Percentiles rank a stretch among this genome's conserved stretches.
phyloP scores from a whole-genome alignment of 2,113 vertebrate genomes.

The Passer montanus region DNA sequence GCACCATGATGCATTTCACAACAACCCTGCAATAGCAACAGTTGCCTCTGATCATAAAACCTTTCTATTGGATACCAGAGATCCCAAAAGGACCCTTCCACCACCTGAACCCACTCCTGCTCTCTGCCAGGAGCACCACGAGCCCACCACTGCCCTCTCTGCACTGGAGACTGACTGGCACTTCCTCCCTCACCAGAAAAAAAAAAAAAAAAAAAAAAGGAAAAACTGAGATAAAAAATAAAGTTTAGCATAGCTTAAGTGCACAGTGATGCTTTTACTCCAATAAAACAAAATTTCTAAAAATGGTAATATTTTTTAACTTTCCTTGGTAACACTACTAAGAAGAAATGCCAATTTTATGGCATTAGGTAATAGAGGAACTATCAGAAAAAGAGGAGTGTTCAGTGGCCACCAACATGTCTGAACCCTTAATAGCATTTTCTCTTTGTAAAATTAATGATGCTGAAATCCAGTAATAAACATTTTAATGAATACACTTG shows the following conservation, averaged over 20 bases:
- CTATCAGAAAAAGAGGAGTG: background rate
- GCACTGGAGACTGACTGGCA: background rate
- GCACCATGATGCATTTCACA: background rate
- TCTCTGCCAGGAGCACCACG: background rate
- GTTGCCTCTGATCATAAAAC: fast-evolving
- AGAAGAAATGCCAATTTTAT: background rate
- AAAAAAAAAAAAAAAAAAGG: background rate
- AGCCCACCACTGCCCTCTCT: background rate
- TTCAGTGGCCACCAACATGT: background rate
- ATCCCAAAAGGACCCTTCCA: background rate
- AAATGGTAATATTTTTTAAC: background rate
- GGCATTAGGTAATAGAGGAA: background rate
- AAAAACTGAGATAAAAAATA: background rate
- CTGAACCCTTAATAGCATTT: background rate
- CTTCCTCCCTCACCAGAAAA: background rate
- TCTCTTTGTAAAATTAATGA: background rate
- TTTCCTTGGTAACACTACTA: background rate
- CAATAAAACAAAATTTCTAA: background rate
- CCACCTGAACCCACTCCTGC: background rate
- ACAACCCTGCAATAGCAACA: background rate
- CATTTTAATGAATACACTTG: background rate
- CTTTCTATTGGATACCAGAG: background rate
- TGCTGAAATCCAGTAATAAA: background rate
- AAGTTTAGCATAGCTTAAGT: background rate
- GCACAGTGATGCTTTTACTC: background rate